Evolutionary conservation across 2,113 vertebrate species (phyloP).

Genomic region (Bos indicus): DNA sequence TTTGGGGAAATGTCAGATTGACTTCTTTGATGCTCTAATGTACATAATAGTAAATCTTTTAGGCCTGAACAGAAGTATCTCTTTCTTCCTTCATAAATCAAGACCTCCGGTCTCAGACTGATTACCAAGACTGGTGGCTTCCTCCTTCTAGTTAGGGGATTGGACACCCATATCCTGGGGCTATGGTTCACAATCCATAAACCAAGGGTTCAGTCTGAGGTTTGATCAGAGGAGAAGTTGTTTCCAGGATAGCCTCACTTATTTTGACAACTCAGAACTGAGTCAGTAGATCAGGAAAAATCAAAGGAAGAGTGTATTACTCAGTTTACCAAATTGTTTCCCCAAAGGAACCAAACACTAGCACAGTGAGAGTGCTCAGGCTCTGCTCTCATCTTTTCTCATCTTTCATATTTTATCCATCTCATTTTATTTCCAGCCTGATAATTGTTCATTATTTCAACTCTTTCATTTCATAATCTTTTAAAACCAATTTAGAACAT

Average conservation of each 20-base stretch:
- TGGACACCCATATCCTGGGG: background rate
- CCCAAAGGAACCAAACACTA: background rate
- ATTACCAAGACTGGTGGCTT: background rate
- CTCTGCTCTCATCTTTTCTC: background rate
- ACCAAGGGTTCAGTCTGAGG: background rate
- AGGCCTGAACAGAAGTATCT: background rate
- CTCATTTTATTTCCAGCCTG: background rate
- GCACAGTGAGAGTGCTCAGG: background rate
- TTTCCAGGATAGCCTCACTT: background rate
- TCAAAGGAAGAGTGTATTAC: background rate
- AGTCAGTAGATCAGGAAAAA: background rate
- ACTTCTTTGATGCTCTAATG: background rate
- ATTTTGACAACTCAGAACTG: background rate
- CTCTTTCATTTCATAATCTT: background rate
- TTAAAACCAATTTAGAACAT: background rate
- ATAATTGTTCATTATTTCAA: background rate
- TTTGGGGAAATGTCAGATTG: background rate
- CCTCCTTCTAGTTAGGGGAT: background rate
- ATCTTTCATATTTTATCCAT: background rate
- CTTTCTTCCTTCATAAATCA: background rate
- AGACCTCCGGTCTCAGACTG: background rate
- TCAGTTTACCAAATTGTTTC: background rate
- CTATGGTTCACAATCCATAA: background rate
- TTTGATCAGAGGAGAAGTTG: background rate
- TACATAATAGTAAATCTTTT: background rate